Conservation (phyloP, 2,797 vertebrate species). For the Galago senegalensis region DNA sequence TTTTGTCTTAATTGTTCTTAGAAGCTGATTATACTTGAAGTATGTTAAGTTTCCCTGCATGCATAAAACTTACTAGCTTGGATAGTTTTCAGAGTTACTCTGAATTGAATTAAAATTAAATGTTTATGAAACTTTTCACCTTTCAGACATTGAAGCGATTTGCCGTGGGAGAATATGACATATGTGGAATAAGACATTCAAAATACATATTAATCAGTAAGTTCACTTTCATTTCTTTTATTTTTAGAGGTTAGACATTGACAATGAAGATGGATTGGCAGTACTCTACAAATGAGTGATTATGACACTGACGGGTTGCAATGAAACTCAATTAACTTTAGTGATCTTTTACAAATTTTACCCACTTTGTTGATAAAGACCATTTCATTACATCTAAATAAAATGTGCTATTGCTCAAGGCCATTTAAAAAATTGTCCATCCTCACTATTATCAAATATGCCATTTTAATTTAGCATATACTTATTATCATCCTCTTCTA, state of each 20-base stretch:
- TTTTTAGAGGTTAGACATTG: constrained; percentile 3
- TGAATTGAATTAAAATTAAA: background rate
- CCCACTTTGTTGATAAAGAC: background rate
- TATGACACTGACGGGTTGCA: background rate
- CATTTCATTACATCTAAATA: background rate
- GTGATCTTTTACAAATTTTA: background rate
- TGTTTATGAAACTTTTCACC: background rate
- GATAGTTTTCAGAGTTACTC: constrained; percentile 33
- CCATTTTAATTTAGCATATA: constrained; percentile 12
- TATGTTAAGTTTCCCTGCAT: background rate
- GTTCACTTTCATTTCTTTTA: constrained; percentile 17
- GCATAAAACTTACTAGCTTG: background rate
- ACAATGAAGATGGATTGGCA: background rate
- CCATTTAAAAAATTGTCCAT: background rate
- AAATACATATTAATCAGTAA: background rate
- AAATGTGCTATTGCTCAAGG: background rate
- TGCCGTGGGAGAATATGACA: background rate
- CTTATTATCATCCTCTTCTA: background rate
- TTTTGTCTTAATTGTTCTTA: background rate
- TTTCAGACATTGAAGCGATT: constrained; percentile 32
- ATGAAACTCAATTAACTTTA: constrained; percentile 36
- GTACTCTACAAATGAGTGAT: background rate
- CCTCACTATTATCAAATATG: background rate
- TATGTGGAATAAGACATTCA: constrained; percentile 13
- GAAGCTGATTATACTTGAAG: background rate